Conservation (phyloP, 1,140 invertebrate species). For the Bombyx mandarina region DNA sequence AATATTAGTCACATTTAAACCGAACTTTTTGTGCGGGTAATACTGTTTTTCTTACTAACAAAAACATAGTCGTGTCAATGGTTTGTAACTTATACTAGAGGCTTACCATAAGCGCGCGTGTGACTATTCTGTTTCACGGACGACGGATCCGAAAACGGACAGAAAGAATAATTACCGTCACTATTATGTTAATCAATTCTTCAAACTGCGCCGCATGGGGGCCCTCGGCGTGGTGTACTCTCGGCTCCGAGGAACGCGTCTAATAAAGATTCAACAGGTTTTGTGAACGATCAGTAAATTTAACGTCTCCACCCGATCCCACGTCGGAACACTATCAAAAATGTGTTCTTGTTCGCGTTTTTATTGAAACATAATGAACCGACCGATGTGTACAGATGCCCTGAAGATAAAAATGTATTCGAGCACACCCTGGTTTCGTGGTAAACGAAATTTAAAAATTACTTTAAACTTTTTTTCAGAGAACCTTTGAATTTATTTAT, state of each 20-base stretch:
- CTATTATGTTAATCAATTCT: slow-evolving; percentile 24
- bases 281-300: not conserved
- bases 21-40: not conserved
- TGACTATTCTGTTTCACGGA: slow-evolving; percentile 13
- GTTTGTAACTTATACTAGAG: not conserved
- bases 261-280: slow-evolving; percentile 1
- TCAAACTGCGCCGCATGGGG: slow-evolving; percentile 18
- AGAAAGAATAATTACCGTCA: slow-evolving; percentile 23
- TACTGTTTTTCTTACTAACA: no score
- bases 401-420: no score
- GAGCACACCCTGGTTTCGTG: no score
- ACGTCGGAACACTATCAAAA: no score
- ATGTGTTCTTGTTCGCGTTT: no score
- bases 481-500: no score
- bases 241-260: not conserved
- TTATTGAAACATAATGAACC: no score
- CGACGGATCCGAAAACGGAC: slow-evolving; percentile 17
- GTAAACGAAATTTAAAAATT: no score
- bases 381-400: no score
- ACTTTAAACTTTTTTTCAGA: no score
- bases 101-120: not conserved
- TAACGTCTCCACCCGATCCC: no score
- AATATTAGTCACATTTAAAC: no score
- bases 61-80: not conserved
- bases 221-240: not conserved